phyloP scores from a whole-genome alignment of 2,113 vertebrate genomes.

The Dolichallabes microphthalmus region DNA sequence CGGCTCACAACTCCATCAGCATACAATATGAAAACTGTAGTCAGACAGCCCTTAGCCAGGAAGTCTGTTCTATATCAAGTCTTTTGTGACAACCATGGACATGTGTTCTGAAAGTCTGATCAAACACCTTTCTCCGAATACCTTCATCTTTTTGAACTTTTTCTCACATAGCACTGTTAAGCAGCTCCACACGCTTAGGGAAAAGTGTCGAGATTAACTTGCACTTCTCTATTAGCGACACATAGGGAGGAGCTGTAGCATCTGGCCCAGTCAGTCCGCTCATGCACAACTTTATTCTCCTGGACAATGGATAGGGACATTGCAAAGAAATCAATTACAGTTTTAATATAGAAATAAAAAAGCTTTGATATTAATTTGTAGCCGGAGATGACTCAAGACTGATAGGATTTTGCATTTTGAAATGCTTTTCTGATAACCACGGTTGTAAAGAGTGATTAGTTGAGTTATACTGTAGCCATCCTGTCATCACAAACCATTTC shows the following conservation, averaged over 20 bases:
- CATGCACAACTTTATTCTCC: neutral
- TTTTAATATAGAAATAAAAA: neutral
- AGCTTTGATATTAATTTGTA: neutral
- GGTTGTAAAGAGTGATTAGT: neutral
- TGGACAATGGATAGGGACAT: neutral
- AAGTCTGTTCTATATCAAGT: constrained; percentile 1
- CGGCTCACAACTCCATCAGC: constrained; percentile 74
- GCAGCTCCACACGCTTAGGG: neutral
- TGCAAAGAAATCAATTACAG: neutral
- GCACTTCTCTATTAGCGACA: neutral
- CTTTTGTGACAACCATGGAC: neutral
- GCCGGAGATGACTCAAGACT: neutral
- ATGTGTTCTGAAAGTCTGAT: neutral
- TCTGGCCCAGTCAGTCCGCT: neutral
- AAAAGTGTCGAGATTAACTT: neutral
- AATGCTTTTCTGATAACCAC: neutral
- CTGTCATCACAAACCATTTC: neutral
- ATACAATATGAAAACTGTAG: constrained; percentile 73
- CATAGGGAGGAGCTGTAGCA: neutral
- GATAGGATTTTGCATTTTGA: neutral
- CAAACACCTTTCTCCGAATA: constrained; percentile 2
- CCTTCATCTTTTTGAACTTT: neutral
- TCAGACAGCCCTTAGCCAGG: constrained; percentile 81
- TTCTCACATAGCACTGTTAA: neutral
- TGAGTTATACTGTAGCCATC: neutral